Evolutionary conservation across 2,797 vertebrate species (phyloP).

Genomic region (Lacerta viridis): DNA sequence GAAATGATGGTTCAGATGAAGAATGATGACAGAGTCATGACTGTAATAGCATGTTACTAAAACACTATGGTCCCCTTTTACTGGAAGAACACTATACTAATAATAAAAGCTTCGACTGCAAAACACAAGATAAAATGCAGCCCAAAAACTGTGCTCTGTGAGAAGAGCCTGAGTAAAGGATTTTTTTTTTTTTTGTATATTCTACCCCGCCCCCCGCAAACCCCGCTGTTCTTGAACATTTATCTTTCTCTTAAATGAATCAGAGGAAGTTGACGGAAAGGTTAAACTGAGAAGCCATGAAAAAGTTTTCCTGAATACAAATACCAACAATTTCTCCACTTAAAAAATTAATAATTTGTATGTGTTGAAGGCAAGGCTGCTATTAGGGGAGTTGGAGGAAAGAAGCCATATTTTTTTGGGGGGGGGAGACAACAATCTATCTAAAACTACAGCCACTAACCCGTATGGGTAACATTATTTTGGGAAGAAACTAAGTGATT

Average conservation of each 20-base stretch:
- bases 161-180: conserved; percentile 27
- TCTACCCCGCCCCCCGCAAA: conserved; percentile 9
- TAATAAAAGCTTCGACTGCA: conserved; percentile 42
- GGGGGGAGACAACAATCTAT: too few species aligned
- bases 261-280: conserved; percentile 55
- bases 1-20: conserved; percentile 28
- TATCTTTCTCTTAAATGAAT: conserved; percentile 50
- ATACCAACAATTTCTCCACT: conserved; percentile 17
- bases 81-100: neutral
- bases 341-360: conserved; percentile 38
- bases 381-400: conserved; percentile 37
- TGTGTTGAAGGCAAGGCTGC: conserved; percentile 37
- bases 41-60: conserved; percentile 12
- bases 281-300: conserved; percentile 53
- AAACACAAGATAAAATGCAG: conserved; percentile 26
- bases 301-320: conserved; percentile 33
- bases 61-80: conserved; percentile 14
- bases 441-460: neutral
- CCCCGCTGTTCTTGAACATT: conserved; percentile 14
- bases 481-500: neutral
- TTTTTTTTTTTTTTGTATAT: conserved; percentile 17
- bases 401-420: neutral
- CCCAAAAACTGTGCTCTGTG: neutral
- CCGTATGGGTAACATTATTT: neutral
- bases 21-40: neutral